phyloP scores from a whole-genome alignment of 2,797 vertebrate genomes.

The Caiman crocodilus region DNA sequence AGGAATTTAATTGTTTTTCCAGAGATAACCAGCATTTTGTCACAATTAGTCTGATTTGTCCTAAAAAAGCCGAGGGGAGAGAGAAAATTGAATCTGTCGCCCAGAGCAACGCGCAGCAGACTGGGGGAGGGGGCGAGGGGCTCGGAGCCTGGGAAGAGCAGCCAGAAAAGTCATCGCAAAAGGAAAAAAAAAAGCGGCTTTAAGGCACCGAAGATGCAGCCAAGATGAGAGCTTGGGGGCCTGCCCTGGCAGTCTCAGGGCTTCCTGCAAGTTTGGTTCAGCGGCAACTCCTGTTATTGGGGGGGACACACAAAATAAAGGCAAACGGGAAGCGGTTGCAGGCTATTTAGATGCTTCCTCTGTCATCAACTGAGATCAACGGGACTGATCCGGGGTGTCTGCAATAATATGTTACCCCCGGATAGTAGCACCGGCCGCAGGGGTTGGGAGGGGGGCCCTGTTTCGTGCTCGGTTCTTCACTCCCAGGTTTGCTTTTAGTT shows the following conservation, averaged over 20 bases:
- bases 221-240: rapidly evolving
- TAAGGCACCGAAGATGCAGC: neutral
- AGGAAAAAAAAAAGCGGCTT: neutral
- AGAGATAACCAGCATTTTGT: conserved; percentile 90
- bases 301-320: too few species aligned
- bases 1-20: conserved; percentile 92
- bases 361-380: neutral
- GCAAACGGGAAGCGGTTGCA: neutral
- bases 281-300: neutral
- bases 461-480: neutral
- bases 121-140: neutral
- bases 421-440: too few species aligned
- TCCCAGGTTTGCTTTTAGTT: neutral
- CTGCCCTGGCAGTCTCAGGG: neutral
- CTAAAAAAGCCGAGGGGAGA: conserved; percentile 76
- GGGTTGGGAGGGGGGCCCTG: too few species aligned
- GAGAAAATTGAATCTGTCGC: conserved; percentile 81
- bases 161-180: neutral
- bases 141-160: neutral
- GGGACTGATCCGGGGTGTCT: neutral
- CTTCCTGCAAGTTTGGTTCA: neutral
- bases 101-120: conserved; percentile 60
- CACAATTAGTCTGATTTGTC: conserved; percentile 91
- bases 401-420: neutral
- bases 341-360: neutral